Percentiles rank a stretch among this genome's conserved stretches.
These are phyloP conservation scores for Philonicus albiceps DNA, from an alignment of 2,888 invertebrate species.

Conservation along the genomic window DNA sequence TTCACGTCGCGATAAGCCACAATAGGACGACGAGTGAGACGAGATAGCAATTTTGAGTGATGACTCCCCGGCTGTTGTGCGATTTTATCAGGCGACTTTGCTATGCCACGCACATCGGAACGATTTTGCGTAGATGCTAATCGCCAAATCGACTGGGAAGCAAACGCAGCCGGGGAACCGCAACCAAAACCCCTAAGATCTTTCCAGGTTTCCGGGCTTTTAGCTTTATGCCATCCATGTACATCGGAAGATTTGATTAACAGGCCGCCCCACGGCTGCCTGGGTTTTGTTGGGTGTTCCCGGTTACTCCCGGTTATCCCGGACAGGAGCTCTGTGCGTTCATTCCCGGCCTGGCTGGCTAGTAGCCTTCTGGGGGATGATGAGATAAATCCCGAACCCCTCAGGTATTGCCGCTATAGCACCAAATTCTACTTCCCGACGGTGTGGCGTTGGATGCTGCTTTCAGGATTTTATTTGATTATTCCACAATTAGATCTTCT, in stretches of 20 bases:
- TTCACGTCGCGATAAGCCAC: constrained; percentile 29
- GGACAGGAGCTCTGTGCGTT: neutral
- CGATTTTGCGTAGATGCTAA: constrained; percentile 28
- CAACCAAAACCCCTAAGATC: constrained; percentile 27
- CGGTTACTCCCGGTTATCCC: neutral
- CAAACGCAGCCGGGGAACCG: constrained; percentile 14
- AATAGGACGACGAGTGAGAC: constrained; percentile 6
- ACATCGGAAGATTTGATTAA: constrained; percentile 48
- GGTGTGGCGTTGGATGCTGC: neutral
- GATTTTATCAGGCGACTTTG: constrained; percentile 23
- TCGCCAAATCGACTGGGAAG: constrained; percentile 22
- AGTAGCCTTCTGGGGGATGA: constrained; percentile 1
- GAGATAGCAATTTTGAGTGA: constrained; percentile 39
- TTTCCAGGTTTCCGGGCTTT: constrained; percentile 45
- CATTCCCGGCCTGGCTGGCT: neutral
- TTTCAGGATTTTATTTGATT: constrained; percentile 47
- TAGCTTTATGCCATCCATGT: constrained; percentile 46
- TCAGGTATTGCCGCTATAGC: neutral
- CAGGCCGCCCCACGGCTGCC: constrained; percentile 38
- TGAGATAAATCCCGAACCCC: constrained; percentile 12
- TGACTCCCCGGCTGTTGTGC: constrained; percentile 24
- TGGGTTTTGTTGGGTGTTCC: neutral
- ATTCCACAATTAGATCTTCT: constrained; percentile 48
- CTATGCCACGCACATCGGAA: constrained; percentile 39
- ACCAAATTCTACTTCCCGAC: neutral